A percentile compares a stretch with the other conserved stretches of the same genome.
Evolutionary conservation across 2,113 vertebrate genomes (phyloP).

Genomic region (Morone chrysops): DNA sequence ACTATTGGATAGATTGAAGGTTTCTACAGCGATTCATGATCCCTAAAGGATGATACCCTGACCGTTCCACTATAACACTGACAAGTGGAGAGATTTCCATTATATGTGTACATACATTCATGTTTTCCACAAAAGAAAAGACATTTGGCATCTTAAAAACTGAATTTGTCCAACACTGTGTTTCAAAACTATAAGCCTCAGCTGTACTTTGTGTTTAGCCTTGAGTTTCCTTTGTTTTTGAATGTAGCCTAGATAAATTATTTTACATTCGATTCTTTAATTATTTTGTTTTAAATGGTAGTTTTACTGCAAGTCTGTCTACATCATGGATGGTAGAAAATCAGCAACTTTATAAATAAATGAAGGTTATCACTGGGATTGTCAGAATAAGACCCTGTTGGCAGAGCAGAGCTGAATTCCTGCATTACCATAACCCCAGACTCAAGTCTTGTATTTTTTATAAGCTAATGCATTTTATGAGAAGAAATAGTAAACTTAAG

Average conservation of each 20-base stretch:
- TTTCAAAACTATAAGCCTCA: too few species aligned
- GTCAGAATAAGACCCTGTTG: conserved; percentile 7
- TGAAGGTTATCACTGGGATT: conserved; percentile 1
- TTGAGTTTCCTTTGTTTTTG: too few species aligned
- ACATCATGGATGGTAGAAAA: not conserved
- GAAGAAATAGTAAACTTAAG: not conserved
- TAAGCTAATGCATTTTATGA: not conserved
- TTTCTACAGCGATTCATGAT: too few species aligned
- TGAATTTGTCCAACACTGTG: too few species aligned
- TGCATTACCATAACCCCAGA: not conserved
- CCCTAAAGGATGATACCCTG: too few species aligned
- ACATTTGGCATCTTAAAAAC: too few species aligned
- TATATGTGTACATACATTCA: too few species aligned
- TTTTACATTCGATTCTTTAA: not conserved
- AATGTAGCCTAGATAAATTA: not conserved
- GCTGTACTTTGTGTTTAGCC: too few species aligned
- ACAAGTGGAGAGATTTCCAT: too few species aligned
- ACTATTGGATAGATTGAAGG: not conserved
- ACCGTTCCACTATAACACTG: too few species aligned
- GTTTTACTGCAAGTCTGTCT: not conserved
- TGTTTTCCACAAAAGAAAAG: too few species aligned
- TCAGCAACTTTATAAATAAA: not conserved
- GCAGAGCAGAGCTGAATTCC: not conserved
- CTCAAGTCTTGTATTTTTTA: conserved; percentile 1
- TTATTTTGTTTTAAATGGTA: not conserved